A percentile compares a stretch with the other conserved stretches of the same genome.
phyloP scores from a whole-genome alignment of 2,113 vertebrate species.

The Gymnarchus niloticus region DNA sequence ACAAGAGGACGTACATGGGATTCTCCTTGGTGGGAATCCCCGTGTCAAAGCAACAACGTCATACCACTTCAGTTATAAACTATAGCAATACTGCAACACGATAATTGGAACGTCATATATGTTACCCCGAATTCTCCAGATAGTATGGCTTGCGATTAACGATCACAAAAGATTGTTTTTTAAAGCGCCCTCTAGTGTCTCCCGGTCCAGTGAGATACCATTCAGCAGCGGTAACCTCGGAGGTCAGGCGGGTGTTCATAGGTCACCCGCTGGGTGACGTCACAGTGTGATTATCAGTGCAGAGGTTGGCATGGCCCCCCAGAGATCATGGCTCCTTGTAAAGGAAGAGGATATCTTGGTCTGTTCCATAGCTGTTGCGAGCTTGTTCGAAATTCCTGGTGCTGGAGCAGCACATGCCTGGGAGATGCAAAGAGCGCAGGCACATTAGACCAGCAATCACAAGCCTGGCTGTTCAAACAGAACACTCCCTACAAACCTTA shows the following conservation, averaged over 20 bases:
- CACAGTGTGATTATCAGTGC: neutral
- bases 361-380: constrained; percentile 89
- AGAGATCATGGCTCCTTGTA: constrained; percentile 82
- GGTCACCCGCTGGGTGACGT: neutral
- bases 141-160: constrained; percentile 6
- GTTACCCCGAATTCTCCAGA: neutral
- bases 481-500: too few relatives aligned
- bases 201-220: neutral
- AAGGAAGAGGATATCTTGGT: constrained; percentile 92
- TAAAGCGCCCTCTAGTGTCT: neutral
- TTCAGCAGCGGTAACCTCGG: neutral
- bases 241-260: neutral
- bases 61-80: neutral
- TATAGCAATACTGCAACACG: neutral
- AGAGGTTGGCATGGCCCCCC: neutral
- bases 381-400: constrained; percentile 91
- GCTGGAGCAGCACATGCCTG: constrained; percentile 92
- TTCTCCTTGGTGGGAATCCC: neutral
- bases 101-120: neutral
- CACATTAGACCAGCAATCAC: neutral
- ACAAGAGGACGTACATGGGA: neutral
- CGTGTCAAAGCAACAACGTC: neutral
- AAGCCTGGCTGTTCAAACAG: too few relatives aligned
- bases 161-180: neutral
- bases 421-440: neutral